Base-by-base conservation (phyloP, 2,888 invertebrate species). In the Drosophila pseudotalamancana region DNA sequence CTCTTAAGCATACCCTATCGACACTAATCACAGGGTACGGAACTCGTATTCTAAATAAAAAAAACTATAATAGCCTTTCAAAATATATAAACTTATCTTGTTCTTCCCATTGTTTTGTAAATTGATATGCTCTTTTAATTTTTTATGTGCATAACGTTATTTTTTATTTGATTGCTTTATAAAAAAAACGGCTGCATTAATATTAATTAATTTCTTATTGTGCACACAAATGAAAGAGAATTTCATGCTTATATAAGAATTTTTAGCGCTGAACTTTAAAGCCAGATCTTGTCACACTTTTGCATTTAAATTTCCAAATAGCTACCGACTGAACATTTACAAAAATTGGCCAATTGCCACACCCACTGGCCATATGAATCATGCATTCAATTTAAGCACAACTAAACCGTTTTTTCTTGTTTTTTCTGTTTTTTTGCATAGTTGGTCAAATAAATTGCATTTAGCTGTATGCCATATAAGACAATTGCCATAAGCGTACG, bases 371-470 rank as follows among this genome's bases (percentile, higher is more conserved):
- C 31, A 56, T 39, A 31, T 72, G 71, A 75, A 60, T 75, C 72
- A 72, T 39, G 71, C 65, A 59, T 70, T 75, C 46, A 37, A 39
- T 59, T 49, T 34, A 65, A 50, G 39, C 40, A 49, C 27, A 59
- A 46, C 39, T 29, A 23, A 39, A 27, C 48, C 37, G 43, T 43
- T 37, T 49, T 25, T 32, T 43, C n/a, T 18, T 16, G n/a, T 32
- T 31, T 29, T 16, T 9, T 5, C n/a, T n/a, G n/a, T 31, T 31
- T 35, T 43, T 60, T 60, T 67, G 46, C 70, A 69, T 59, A 54
- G 34, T 62, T 53, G 19, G 66, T 55, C 49, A 69, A 64, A 83
- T 76, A 81, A 72, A 80, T 86, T 81, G 80, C 84, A 86, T 66
- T 76, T 66, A 67, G 35, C 51, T 49, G 40, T 43, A 42, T 29